Conservation (phyloP, 30 jellyfish, hydroid and myxozoan genomes). For the Rhopilema esculentum region DNA sequence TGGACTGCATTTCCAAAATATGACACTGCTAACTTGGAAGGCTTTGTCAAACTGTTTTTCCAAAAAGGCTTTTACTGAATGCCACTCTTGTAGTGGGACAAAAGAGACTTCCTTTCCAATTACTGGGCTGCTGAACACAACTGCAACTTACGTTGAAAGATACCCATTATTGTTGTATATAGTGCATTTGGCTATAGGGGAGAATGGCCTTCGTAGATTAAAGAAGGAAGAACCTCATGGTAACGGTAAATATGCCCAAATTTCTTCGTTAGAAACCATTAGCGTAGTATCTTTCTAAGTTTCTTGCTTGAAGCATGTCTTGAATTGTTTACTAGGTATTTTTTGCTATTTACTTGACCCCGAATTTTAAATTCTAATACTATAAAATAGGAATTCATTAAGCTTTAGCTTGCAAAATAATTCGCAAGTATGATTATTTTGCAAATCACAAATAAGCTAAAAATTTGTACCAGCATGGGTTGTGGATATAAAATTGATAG, state of each 20-base stretch:
- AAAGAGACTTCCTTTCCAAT: conserved; percentile 29
- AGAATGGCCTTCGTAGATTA: conserved; percentile 70
- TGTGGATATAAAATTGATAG: no score
- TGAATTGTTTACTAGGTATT: no score
- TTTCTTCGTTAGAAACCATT: no score
- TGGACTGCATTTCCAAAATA: conserved; percentile 65
- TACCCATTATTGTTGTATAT: conserved; percentile 72
- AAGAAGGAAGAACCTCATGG: conserved; percentile 9
- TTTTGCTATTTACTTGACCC: no score
- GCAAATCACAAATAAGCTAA: no score
- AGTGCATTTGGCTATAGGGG: conserved; percentile 83
- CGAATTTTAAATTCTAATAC: no score
- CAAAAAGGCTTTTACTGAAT: neutral
- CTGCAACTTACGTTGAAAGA: conserved; percentile 29
- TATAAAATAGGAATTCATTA: no score
- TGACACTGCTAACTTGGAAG: conserved; percentile 37
- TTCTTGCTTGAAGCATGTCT: no score
- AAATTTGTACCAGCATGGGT: no score
- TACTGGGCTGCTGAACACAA: conserved; percentile 50
- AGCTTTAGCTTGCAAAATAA: no score
- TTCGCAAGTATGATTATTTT: no score
- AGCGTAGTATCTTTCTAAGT: no score
- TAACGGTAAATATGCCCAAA: neutral
- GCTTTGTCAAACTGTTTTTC: conserved; percentile 5
- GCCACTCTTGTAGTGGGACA: neutral